Conservation (phyloP, 2,888 invertebrate species). For the Hofmannophila pseudospretella region DNA sequence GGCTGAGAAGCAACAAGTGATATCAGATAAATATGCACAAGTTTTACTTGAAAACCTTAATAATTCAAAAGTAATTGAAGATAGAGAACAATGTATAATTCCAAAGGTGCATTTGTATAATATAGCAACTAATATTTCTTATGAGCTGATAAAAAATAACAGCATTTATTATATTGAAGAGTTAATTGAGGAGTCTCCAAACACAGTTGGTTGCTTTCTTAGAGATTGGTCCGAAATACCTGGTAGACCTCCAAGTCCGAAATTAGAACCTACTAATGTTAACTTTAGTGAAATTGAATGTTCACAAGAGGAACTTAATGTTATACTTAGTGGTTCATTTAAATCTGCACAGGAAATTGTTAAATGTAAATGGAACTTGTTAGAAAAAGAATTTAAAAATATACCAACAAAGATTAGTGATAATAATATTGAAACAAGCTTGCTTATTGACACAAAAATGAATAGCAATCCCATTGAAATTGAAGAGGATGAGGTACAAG, state of each 20-base stretch:
- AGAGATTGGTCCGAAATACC: constrained; percentile 80
- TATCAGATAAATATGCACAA: constrained; percentile 51
- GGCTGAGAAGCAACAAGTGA: constrained; percentile 45
- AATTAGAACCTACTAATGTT: constrained; percentile 24
- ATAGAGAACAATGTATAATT: background rate
- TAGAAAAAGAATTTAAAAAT: constrained; percentile 1
- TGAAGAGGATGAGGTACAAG: constrained; percentile 3
- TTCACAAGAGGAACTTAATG: constrained; percentile 53
- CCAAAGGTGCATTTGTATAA: constrained; percentile 28
- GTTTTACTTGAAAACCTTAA: constrained; percentile 40
- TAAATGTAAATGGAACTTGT: constrained; percentile 6
- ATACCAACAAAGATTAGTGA: background rate
- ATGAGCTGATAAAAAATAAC: constrained; percentile 39
- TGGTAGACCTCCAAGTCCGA: constrained; percentile 79
- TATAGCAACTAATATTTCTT: constrained; percentile 42
- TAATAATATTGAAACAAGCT: background rate
- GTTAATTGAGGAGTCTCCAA: constrained; percentile 57
- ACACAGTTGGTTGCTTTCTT: constrained; percentile 68
- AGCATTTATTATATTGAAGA: constrained; percentile 62
- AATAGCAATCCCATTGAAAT: constrained; percentile 1
- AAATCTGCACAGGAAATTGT: constrained; percentile 28
- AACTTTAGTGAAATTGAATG: constrained; percentile 49
- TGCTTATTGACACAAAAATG: background rate
- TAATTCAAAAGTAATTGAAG: constrained; percentile 18
- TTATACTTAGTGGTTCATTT: constrained; percentile 52